Conservation (phyloP, 2,113 vertebrate species). For the Ctenomys sociabilis region DNA sequence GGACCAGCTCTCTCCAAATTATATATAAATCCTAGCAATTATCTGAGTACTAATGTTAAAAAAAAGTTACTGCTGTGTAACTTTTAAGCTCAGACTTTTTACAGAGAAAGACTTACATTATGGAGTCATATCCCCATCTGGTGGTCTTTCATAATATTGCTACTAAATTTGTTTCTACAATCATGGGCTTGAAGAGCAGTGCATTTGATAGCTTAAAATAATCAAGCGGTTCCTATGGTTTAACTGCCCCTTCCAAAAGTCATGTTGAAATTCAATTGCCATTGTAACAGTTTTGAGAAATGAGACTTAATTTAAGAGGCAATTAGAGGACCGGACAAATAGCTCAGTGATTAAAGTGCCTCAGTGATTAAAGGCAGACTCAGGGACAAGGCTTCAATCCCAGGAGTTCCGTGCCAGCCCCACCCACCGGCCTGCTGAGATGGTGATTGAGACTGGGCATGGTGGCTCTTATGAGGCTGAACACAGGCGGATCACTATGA, state of each 20-base stretch:
- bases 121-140: constrained; percentile 73
- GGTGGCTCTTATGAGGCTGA: too few species aligned
- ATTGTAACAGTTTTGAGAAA: neutral
- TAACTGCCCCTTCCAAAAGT: neutral
- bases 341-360: too few species aligned
- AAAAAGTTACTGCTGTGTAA: too few species aligned
- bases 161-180: constrained; percentile 46
- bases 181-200: neutral
- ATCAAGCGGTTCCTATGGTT: neutral
- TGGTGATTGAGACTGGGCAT: too few species aligned
- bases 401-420: too few species aligned
- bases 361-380: too few species aligned
- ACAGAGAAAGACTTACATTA: neutral
- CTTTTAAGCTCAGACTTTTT: constrained; percentile 41
- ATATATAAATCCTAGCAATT: constrained; percentile 25
- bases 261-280: neutral
- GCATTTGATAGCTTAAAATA: constrained; percentile 32
- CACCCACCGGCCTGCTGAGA: too few species aligned
- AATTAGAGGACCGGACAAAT: too few species aligned
- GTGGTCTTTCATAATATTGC: constrained; percentile 71
- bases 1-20: neutral
- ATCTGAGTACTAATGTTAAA: constrained; percentile 1
- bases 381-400: too few species aligned
- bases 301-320: neutral
- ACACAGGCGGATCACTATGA: too few species aligned